Percentiles rank a stretch among this genome's conserved stretches.
Evolutionary conservation across 2,113 vertebrate genomes (phyloP).

Genomic region (Notechis scutatus): DNA sequence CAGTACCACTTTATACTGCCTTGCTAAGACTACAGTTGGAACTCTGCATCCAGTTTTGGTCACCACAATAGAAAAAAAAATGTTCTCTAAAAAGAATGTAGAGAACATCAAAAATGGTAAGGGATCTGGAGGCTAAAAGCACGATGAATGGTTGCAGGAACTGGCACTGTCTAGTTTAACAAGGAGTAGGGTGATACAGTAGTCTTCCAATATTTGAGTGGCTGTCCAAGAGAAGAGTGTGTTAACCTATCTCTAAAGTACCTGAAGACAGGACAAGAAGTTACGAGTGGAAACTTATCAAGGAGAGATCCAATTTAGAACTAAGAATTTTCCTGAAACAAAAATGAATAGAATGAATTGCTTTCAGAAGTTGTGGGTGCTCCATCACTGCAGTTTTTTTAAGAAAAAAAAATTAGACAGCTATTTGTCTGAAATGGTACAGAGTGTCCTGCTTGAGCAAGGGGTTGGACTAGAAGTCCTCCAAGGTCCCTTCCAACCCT

Average conservation of each 20-base stretch:
- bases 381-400: not conserved
- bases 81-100: not conserved
- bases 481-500: not conserved
- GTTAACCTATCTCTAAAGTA: not conserved
- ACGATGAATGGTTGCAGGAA: not conserved
- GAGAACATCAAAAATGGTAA: not conserved
- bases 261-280: not conserved
- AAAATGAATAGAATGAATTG: not conserved
- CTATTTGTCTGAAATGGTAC: not conserved
- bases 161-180: not conserved
- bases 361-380: not conserved
- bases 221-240: not conserved
- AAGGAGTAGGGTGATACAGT: not conserved
- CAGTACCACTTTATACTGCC: not conserved
- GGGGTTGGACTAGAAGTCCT: not conserved
- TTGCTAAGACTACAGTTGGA: not conserved
- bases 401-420: not conserved
- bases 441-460: not conserved
- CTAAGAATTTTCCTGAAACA: not conserved
- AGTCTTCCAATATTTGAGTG: not conserved
- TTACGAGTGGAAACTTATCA: not conserved
- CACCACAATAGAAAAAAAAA: not conserved
- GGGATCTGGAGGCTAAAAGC: not conserved
- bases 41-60: not conserved
- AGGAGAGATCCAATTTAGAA: not conserved